phyloP scores from a whole-genome alignment of 2,888 invertebrate genomes.

The Drosophila neonasuta region DNA sequence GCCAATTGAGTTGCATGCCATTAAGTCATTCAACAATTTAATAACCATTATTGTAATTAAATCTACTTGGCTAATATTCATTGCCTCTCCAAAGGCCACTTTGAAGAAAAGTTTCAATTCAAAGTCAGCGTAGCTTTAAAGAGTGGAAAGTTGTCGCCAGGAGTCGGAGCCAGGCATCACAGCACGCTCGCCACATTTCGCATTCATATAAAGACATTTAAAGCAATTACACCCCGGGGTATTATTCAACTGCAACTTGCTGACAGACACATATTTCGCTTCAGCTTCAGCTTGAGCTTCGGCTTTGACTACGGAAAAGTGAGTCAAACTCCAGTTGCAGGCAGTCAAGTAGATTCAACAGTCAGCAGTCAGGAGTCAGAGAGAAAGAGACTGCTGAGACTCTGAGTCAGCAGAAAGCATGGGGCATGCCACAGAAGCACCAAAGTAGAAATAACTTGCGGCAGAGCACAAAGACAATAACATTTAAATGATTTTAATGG shows the following conservation, averaged over 20 bases:
- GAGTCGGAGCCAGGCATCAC: conserved; percentile 10
- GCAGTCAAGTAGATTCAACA: neutral
- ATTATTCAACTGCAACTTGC: conserved; percentile 76
- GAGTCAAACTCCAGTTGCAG: conserved; percentile 45
- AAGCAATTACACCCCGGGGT: conserved; percentile 74
- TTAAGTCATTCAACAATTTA: conserved; percentile 16
- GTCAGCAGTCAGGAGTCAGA: conserved; percentile 2
- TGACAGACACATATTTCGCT: conserved; percentile 68
- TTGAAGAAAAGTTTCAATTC: neutral
- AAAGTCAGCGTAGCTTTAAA: conserved; percentile 13
- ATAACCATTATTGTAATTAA: conserved; percentile 17
- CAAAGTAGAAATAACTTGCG: conserved; percentile 74
- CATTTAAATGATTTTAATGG: conserved; percentile 78
- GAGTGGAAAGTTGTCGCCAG: conserved; percentile 47
- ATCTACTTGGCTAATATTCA: conserved; percentile 11
- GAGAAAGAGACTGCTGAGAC: conserved; percentile 6
- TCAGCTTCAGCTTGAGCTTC: conserved; percentile 15
- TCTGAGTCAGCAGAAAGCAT: conserved; percentile 71
- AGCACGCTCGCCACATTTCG: conserved; percentile 49
- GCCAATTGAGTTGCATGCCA: neutral
- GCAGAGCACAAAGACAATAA: conserved; percentile 70
- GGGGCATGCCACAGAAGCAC: conserved; percentile 68
- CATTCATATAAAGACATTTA: conserved; percentile 76
- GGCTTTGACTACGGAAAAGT: conserved; percentile 58
- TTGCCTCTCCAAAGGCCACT: neutral